phyloP scores from a whole-genome alignment of 2,888 invertebrate genomes.

The Bugula neritina region DNA sequence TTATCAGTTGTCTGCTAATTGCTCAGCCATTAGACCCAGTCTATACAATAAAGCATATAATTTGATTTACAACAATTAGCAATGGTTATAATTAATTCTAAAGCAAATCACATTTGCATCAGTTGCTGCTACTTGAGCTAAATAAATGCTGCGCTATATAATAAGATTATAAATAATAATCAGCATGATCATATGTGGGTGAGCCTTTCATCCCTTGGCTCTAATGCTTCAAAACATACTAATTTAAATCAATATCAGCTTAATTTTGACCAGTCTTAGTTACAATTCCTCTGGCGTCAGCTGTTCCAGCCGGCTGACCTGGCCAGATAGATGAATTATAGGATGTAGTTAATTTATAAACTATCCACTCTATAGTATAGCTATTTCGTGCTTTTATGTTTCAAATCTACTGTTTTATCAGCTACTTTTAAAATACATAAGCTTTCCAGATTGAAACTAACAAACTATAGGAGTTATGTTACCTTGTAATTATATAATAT shows the following conservation, averaged over 20 bases:
- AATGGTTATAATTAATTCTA: conserved; percentile 17
- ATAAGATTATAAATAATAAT: background rate
- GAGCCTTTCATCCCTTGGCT: background rate
- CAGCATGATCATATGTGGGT: background rate
- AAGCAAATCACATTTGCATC: conserved; percentile 20
- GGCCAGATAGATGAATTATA: no score
- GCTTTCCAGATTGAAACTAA: no score
- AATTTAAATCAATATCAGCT: background rate
- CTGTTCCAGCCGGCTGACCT: no score
- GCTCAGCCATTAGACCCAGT: background rate
- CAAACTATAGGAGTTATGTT: no score
- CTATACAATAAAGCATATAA: conserved; percentile 4
- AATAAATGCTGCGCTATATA: background rate
- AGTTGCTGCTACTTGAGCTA: background rate
- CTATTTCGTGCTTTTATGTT: no score
- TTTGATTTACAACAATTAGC: conserved; percentile 22
- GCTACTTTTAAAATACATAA: no score
- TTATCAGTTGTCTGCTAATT: conserved; percentile 15
- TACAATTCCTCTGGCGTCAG: no score
- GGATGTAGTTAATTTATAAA: no score
- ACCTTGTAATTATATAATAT: no score
- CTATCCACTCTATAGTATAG: no score
- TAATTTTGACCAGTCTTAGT: background rate
- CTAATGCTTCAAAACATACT: background rate
- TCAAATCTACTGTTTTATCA: no score